Percentiles rank a stretch among this genome's conserved stretches.
Conservation (phyloP, 2,113 vertebrate species). For the Barbus barbus region DNA sequence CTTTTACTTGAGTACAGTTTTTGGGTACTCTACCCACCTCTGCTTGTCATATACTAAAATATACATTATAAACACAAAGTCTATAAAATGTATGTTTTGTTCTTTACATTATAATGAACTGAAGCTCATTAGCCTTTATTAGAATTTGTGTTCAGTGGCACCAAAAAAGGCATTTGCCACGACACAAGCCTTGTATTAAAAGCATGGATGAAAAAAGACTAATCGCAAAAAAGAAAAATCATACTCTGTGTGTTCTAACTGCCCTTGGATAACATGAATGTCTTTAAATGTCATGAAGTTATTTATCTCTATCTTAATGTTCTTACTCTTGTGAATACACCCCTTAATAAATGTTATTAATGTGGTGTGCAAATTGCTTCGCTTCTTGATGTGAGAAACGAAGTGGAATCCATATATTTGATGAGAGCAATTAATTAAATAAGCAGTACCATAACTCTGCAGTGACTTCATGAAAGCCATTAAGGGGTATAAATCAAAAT, state of each 20-base stretch:
- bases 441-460: conserved; percentile 48
- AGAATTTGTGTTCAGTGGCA: too few species aligned
- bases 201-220: conserved; percentile 27
- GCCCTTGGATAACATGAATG: conserved; percentile 21
- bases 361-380: conserved; percentile 12
- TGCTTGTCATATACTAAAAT: neutral
- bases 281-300: conserved; percentile 51
- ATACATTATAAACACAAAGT: too few species aligned
- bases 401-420: conserved; percentile 49
- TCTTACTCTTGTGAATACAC: neutral
- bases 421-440: conserved; percentile 56
- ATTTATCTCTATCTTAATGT: conserved; percentile 34
- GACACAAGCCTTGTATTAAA: conserved; percentile 25
- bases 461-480: conserved; percentile 30
- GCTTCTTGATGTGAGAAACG: conserved; percentile 30
- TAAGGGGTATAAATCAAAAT: conserved; percentile 43
- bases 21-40: too few species aligned
- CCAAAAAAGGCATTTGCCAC: neutral
- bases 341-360: conserved; percentile 46
- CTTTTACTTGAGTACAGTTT: too few species aligned
- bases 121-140: neutral
- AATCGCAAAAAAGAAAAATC: conserved; percentile 28
- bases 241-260: conserved; percentile 40
- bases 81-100: neutral
- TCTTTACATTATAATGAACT: neutral